Percentiles rank a stretch among this genome's conserved stretches.
phyloP scores from a whole-genome alignment of 2,888 invertebrate species.

The Eustalomyia histrio region DNA sequence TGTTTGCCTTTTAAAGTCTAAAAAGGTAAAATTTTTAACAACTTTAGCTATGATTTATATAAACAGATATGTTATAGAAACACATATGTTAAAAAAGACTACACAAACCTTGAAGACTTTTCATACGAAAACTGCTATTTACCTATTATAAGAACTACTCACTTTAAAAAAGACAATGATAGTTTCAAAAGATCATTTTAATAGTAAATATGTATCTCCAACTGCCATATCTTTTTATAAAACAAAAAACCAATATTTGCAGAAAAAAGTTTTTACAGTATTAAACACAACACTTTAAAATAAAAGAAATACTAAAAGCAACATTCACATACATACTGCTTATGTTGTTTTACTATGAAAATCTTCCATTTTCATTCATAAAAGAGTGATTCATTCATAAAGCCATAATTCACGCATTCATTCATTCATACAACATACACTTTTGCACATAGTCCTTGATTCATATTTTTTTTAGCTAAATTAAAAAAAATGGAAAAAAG shows the following conservation, averaged over 20 bases:
- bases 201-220: too few species aligned
- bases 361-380: conserved; percentile 55
- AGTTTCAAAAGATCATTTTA: too few species aligned
- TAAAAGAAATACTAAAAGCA: conserved; percentile 8
- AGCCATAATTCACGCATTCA: conserved; percentile 65
- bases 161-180: too few species aligned
- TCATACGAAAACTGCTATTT: too few species aligned
- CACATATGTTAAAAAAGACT: too few species aligned
- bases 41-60: too few species aligned
- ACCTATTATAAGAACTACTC: too few species aligned
- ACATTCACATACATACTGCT: background rate
- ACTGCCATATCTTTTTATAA: background rate
- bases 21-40: too few species aligned
- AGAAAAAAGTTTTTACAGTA: background rate
- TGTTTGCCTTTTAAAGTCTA: too few species aligned
- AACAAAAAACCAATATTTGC: background rate
- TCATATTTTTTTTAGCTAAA: conserved; percentile 17
- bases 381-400: conserved; percentile 67
- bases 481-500: conserved; percentile 12
- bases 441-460: conserved; percentile 55
- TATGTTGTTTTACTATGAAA: conserved; percentile 39
- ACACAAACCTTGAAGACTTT: too few species aligned
- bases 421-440: conserved; percentile 55
- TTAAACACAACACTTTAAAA: conserved; percentile 24
- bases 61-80: too few species aligned